phyloP scores from a whole-genome alignment of 2,113 vertebrate genomes.

The Pao palembangensis region DNA sequence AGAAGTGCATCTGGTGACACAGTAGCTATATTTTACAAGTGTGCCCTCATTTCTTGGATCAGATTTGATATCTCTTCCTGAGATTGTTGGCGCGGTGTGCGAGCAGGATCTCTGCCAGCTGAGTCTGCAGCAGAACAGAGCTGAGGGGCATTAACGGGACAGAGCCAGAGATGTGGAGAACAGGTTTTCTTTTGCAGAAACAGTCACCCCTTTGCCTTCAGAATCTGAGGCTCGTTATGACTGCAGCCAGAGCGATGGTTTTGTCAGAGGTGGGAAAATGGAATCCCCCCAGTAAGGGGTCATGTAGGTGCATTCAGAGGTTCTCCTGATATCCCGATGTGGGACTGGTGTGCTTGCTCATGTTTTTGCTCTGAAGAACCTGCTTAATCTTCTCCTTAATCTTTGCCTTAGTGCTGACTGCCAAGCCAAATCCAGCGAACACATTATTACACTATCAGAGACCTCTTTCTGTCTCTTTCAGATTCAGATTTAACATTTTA shows the following conservation, averaged over 20 bases:
- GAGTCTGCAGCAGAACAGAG: not conserved
- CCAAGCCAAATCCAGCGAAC: constrained; percentile 47
- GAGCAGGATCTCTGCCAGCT: not conserved
- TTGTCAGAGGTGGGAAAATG: constrained; percentile 7
- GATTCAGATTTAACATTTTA: no score
- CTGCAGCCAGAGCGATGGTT: constrained; percentile 4
- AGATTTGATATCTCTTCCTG: not conserved
- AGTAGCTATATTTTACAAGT: not conserved
- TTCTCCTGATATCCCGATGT: not conserved
- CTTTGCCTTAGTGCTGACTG: constrained; percentile 64
- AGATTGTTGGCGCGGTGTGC: not conserved
- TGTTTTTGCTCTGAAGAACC: constrained; percentile 11
- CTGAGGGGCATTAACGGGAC: not conserved
- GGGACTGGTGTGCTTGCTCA: constrained; percentile 13
- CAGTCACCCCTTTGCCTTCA: constrained; percentile 41
- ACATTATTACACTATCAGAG: constrained; percentile 9
- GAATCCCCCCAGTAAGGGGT: constrained; percentile 15
- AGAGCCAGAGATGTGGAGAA: not conserved
- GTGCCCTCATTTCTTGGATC: not conserved
- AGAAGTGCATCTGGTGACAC: no score
- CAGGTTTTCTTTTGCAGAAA: constrained; percentile 10
- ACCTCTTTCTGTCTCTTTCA: not conserved
- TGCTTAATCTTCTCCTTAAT: constrained; percentile 7
- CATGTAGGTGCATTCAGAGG: constrained; percentile 4
- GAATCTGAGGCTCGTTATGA: constrained; percentile 6